Conservation (phyloP, 1,140 invertebrate genomes). For the Mya arenaria region DNA sequence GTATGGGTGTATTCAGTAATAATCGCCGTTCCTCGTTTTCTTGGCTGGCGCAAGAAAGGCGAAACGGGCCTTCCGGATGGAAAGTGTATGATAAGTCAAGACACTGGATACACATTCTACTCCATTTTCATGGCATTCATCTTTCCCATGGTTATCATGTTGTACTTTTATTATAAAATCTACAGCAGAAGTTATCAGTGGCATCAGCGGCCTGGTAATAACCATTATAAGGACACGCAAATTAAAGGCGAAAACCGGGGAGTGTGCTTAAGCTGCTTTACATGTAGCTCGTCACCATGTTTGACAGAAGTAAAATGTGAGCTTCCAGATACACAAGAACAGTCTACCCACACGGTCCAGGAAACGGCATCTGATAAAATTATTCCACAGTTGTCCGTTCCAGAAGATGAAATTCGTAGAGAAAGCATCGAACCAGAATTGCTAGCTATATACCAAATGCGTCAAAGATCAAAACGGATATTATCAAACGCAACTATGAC, state of each 20-base stretch:
- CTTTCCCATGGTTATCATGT: conserved; percentile 80
- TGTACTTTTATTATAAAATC: conserved; percentile 80
- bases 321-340: conserved; percentile 18
- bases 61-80: conserved; percentile 12
- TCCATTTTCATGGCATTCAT: conserved; percentile 81
- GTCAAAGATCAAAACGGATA: conserved; percentile 36
- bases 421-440: conserved; percentile 48
- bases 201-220: conserved; percentile 61
- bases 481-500: conserved; percentile 40
- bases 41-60: conserved; percentile 88
- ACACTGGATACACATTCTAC: conserved; percentile 80
- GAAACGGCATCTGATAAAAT: not conserved
- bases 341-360: conserved; percentile 7
- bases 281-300: too few relatives aligned
- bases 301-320: too few relatives aligned
- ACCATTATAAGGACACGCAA: conserved; percentile 30
- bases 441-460: conserved; percentile 49
- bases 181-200: conserved; percentile 78
- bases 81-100: conserved; percentile 73
- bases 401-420: not conserved
- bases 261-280: not conserved
- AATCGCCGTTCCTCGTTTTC: conserved; percentile 96
- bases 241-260: not conserved
- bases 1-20: conserved; percentile 95
- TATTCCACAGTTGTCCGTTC: not conserved